These are phyloP conservation scores for Thelaira solivaga DNA, from an alignment of 2,888 invertebrate species.

Conservation along the genomic window DNA sequence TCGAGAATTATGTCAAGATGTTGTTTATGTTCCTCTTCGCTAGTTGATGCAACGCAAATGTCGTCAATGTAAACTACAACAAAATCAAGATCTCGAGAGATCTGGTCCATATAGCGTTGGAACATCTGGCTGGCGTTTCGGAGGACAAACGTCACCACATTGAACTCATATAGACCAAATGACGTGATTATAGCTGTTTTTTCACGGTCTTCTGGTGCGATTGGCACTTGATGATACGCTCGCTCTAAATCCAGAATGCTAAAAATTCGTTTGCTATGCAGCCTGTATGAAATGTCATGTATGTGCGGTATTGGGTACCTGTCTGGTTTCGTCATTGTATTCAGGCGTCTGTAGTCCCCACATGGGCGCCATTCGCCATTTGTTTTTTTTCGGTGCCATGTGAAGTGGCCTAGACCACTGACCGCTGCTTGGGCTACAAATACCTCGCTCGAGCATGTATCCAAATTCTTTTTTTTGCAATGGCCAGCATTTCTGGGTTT, in stretches of 20 bases:
- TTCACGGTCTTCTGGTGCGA: not conserved
- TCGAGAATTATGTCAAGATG: constrained; percentile 64
- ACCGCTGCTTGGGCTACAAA: constrained; percentile 59
- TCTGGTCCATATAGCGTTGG: too few relatives aligned
- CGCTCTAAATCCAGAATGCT: constrained; percentile 53
- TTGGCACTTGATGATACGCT: constrained; percentile 42
- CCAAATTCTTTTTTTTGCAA: constrained; percentile 58
- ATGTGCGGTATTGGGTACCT: constrained; percentile 56
- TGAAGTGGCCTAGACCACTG: constrained; percentile 59
- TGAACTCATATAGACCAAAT: not conserved
- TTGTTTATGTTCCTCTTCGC: too few relatives aligned
- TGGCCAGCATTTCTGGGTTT: constrained; percentile 49
- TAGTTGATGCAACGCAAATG: too few relatives aligned
- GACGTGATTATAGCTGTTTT: not conserved
- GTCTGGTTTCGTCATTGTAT: constrained; percentile 48
- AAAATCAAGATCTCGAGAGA: constrained; percentile 65
- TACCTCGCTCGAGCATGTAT: constrained; percentile 55
- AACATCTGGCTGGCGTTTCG: too few relatives aligned
- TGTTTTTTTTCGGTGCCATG: constrained; percentile 53
- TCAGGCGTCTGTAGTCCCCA: constrained; percentile 59
- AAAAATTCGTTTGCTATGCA: constrained; percentile 48
- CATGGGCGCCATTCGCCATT: constrained; percentile 52
- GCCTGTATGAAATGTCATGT: constrained; percentile 42
- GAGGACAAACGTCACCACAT: too few relatives aligned
- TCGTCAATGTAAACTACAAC: too few relatives aligned